A percentile compares a stretch with the other conserved stretches of the same genome.
Evolutionary conservation across 2,797 vertebrate species (phyloP).

Genomic region (Scleropages formosus): DNA sequence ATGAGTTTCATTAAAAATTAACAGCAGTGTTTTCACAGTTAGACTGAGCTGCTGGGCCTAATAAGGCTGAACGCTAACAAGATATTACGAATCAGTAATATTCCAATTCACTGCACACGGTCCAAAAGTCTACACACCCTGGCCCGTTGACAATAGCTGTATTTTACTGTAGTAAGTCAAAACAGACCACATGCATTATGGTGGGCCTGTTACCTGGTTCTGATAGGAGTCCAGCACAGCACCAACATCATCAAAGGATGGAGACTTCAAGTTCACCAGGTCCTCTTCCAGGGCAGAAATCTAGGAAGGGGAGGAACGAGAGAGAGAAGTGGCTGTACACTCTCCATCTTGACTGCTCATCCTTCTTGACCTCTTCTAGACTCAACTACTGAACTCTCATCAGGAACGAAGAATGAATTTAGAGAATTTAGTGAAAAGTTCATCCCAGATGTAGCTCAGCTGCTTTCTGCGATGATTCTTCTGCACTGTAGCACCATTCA

Average conservation of each 20-base stretch:
- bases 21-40: neutral
- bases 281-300: constrained; percentile 82
- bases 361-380: too few relatives aligned
- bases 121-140: neutral
- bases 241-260: constrained; percentile 74
- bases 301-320: constrained; percentile 52
- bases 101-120: neutral
- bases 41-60: neutral
- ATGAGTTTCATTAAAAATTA: neutral
- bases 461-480: too few relatives aligned
- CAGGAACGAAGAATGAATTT: too few relatives aligned
- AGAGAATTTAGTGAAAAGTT: too few relatives aligned
- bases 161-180: neutral
- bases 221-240: constrained; percentile 80
- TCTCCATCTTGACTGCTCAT: too few relatives aligned
- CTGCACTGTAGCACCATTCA: too few relatives aligned
- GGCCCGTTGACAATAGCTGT: neutral
- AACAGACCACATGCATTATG: neutral
- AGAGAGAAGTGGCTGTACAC: too few relatives aligned
- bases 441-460: too few relatives aligned
- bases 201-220: constrained; percentile 64
- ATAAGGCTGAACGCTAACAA: neutral
- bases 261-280: constrained; percentile 77
- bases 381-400: too few relatives aligned
- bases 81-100: neutral